Conservation (phyloP, 2,888 invertebrate genomes). For the Acronicta psi region DNA sequence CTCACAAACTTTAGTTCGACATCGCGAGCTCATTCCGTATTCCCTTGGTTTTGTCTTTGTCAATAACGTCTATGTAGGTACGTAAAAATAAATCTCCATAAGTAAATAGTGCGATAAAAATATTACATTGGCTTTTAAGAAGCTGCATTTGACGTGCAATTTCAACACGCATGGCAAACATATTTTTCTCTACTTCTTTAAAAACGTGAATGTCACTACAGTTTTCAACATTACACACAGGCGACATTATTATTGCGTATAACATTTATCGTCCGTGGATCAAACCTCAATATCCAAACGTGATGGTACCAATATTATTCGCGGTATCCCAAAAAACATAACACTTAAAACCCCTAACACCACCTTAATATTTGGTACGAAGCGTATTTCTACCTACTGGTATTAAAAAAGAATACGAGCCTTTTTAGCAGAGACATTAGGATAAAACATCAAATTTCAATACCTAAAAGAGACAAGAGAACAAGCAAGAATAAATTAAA, state of each 20-base stretch:
- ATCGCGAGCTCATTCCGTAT: slow-evolving; percentile 65
- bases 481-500: slow-evolving; percentile 19
- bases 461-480: slow-evolving; percentile 20
- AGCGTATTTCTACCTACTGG: background rate
- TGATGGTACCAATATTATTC: too few species aligned
- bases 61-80: slow-evolving; percentile 34
- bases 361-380: too few species aligned
- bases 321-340: too few species aligned
- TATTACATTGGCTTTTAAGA: background rate
- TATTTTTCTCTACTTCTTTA: too few species aligned
- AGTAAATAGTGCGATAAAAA: slow-evolving; percentile 9
- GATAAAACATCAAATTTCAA: slow-evolving; percentile 1
- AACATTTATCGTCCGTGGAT: too few species aligned
- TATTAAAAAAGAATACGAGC: slow-evolving; percentile 14
- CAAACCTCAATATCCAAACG: too few species aligned
- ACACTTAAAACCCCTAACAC: too few species aligned
- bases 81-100: background rate
- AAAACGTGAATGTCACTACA: too few species aligned
- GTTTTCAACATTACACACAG: too few species aligned
- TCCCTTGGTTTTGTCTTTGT: slow-evolving; percentile 59
- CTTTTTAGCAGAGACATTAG: slow-evolving; percentile 4
- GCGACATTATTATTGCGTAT: too few species aligned
- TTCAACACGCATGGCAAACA: too few species aligned
- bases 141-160: background rate
- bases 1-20: slow-evolving; percentile 55